Percentiles rank a stretch among this genome's conserved stretches.
Evolutionary conservation across 1,140 invertebrate genomes (phyloP).

Genomic region (Anoplophora glabripennis): DNA sequence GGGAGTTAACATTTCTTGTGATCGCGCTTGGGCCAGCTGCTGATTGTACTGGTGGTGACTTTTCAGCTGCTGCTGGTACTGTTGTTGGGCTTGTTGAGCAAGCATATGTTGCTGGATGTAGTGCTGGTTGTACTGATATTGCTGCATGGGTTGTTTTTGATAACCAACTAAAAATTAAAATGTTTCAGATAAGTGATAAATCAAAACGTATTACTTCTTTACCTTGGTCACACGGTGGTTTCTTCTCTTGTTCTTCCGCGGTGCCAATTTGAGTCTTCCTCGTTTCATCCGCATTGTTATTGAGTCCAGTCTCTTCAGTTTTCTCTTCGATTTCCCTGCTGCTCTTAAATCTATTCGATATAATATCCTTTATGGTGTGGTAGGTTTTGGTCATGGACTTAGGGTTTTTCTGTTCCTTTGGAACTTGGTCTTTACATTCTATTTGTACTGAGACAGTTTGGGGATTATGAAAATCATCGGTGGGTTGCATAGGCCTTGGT

Average conservation of each 20-base stretch:
- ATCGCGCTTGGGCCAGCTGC: conserved; percentile 51
- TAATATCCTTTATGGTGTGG: conserved; percentile 80
- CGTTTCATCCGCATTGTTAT: conserved; percentile 61
- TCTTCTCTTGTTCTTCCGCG: conserved; percentile 49
- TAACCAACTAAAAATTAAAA: conserved; percentile 1
- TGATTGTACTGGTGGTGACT: conserved; percentile 47
- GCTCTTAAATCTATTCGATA: conserved; percentile 74
- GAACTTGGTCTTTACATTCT: conserved; percentile 52
- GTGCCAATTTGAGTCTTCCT: conserved; percentile 54
- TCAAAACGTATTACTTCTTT: no score
- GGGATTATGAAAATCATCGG: conserved; percentile 39
- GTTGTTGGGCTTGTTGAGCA: conserved; percentile 40
- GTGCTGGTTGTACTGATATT: conserved; percentile 56
- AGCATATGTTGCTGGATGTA: conserved; percentile 60
- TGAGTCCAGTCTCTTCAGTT: conserved; percentile 57
- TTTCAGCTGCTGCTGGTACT: conserved; percentile 47
- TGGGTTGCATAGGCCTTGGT: conserved; percentile 7
- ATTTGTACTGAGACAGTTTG: conserved; percentile 54
- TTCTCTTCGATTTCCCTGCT: conserved; percentile 56
- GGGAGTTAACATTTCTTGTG: conserved; percentile 54
- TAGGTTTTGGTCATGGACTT: conserved; percentile 73
- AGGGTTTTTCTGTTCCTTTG: conserved; percentile 56
- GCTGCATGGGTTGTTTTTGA: conserved; percentile 50
- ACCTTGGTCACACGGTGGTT: conserved; percentile 52
- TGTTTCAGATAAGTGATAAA: no score